Percentiles rank a stretch among this genome's conserved stretches.
phyloP scores from a whole-genome alignment of 2,113 vertebrate species.

The Cyprinus carpio region DNA sequence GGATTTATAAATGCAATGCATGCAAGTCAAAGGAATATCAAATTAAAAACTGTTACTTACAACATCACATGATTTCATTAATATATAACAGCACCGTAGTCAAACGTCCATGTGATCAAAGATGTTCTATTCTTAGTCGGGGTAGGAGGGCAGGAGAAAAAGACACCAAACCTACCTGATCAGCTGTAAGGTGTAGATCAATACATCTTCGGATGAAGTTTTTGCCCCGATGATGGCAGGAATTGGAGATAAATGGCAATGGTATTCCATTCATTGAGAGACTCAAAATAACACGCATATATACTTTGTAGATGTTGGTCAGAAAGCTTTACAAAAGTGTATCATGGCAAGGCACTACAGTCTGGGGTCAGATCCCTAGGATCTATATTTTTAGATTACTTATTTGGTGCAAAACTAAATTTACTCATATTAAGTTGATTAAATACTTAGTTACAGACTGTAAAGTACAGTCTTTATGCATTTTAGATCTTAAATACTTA shows the following conservation, averaged over 20 bases:
- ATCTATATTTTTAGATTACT: not conserved
- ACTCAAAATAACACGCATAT: not conserved
- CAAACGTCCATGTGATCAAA: constrained; percentile 49
- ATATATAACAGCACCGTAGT: not conserved
- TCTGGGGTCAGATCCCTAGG: not conserved
- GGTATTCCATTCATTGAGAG: constrained; percentile 42
- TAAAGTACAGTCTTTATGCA: constrained; percentile 9
- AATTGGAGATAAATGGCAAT: constrained; percentile 50
- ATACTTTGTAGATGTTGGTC: not conserved
- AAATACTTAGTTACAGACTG: not conserved
- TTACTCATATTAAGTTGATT: not conserved
- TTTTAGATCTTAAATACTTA: constrained; percentile 62
- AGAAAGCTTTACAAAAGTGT: constrained; percentile 37
- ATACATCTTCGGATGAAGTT: constrained; percentile 47
- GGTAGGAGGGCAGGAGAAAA: constrained; percentile 46
- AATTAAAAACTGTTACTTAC: constrained; percentile 22
- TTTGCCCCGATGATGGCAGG: constrained; percentile 54
- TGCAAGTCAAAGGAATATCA: constrained; percentile 41
- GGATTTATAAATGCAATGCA: constrained; percentile 52
- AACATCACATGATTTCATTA: not conserved
- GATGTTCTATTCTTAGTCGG: constrained; percentile 35
- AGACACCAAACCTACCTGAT: constrained; percentile 75
- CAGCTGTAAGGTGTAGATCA: constrained; percentile 49
- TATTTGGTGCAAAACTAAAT: not conserved
- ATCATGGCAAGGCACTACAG: constrained; percentile 51